A percentile compares a stretch with the other conserved stretches of the same genome.
Conservation (phyloP, 2,888 invertebrate genomes). For the Epinotia nisella region DNA sequence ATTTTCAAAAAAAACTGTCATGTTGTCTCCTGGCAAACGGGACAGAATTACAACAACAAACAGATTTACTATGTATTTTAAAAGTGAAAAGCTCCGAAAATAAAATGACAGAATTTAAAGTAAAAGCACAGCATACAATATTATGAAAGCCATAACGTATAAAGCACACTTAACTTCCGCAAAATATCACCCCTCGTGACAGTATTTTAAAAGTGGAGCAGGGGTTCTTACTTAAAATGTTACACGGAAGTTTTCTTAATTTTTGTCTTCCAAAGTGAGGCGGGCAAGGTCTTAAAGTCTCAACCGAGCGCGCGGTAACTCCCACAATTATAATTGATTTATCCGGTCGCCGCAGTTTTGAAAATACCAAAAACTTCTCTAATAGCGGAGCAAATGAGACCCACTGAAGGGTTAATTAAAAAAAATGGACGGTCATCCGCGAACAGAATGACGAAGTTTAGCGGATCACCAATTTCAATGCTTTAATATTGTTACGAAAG, state of each 20-base stretch:
- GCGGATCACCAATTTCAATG: constrained; percentile 84
- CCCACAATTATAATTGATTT: constrained; percentile 70
- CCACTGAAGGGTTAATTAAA: constrained; percentile 80
- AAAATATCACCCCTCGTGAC: constrained; percentile 30
- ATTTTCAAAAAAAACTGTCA: too few species aligned
- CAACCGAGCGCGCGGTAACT: constrained; percentile 56
- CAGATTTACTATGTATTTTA: background rate
- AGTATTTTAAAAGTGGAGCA: constrained; percentile 37
- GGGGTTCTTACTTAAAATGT: constrained; percentile 40
- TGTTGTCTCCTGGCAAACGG: too few species aligned
- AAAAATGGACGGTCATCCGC: constrained; percentile 81
- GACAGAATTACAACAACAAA: too few species aligned
- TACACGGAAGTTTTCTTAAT: constrained; percentile 39
- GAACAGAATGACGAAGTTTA: constrained; percentile 80
- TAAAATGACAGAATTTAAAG: constrained; percentile 3
- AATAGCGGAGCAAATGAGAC: constrained; percentile 70
- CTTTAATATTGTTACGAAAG: constrained; percentile 83
- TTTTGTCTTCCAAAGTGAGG: constrained; percentile 36
- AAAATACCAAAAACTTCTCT: constrained; percentile 68
- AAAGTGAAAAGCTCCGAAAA: background rate
- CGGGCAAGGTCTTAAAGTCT: constrained; percentile 44
- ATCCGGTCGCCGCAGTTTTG: constrained; percentile 61
- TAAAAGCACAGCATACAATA: constrained; percentile 20
- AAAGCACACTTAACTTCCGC: constrained; percentile 27
- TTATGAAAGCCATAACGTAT: constrained; percentile 18